phyloP scores from a whole-genome alignment of 2,888 invertebrate genomes.

The Marasmarcha lunaedactyla region DNA sequence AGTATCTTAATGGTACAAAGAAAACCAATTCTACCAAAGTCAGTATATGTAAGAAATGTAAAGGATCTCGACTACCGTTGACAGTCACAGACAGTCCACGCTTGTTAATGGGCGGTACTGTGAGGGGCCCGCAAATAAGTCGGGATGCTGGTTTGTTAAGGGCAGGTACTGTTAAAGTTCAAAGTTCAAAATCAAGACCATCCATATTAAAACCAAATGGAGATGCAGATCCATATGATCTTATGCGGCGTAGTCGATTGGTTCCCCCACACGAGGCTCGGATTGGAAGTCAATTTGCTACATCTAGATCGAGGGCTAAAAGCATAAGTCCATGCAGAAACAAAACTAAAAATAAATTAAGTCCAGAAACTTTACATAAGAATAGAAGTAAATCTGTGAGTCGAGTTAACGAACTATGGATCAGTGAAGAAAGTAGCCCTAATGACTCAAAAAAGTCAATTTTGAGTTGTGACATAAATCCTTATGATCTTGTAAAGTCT shows the following conservation, averaged over 20 bases:
- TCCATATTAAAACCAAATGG: conserved; percentile 73
- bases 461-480: conserved; percentile 85
- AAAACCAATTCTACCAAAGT: conserved; percentile 79
- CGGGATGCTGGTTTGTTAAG: conserved; percentile 58
- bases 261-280: conserved; percentile 73
- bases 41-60: conserved; percentile 85
- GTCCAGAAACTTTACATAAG: conserved; percentile 48
- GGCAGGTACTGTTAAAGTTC: conserved; percentile 75
- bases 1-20: conserved; percentile 83
- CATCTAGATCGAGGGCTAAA: conserved; percentile 61
- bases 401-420: conserved; percentile 58
- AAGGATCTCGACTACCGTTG: conserved; percentile 81
- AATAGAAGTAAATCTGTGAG: conserved; percentile 60
- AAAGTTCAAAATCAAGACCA: conserved; percentile 71
- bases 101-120: conserved; percentile 71
- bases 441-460: conserved; percentile 75
- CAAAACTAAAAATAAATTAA: conserved; percentile 63
- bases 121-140: conserved; percentile 63
- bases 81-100: conserved; percentile 72
- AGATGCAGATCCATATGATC: conserved; percentile 81
- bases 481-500: conserved; percentile 82
- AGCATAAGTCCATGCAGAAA: conserved; percentile 70
- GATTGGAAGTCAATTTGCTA: conserved; percentile 62
- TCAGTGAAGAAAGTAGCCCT: conserved; percentile 40
- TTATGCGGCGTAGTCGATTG: conserved; percentile 82